Conservation (phyloP, 2,797 vertebrate species). For the Fistularia tabacaria region DNA sequence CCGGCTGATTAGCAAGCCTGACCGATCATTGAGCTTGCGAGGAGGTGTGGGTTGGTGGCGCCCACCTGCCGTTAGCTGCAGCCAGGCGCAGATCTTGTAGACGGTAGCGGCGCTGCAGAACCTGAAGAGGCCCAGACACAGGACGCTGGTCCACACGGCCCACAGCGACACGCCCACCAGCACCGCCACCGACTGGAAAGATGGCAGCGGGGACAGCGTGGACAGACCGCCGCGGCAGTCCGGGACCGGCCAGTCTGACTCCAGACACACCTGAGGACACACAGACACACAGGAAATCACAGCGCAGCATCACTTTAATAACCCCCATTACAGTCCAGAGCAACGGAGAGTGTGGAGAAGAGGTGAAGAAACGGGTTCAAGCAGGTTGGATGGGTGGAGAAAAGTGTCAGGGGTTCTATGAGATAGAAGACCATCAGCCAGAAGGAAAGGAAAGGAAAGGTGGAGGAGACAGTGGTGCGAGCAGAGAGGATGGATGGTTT, state of each 20-base stretch:
- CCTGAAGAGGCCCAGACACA: conserved; percentile 77
- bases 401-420: background rate
- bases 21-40: too few species aligned
- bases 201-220: conserved; percentile 76
- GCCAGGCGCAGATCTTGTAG: conserved; percentile 84
- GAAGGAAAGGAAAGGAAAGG: too few species aligned
- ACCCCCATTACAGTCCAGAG: too few species aligned
- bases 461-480: background rate
- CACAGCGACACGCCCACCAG: conserved; percentile 79
- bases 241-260: conserved; percentile 71
- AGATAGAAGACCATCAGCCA: too few species aligned
- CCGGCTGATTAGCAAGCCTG: background rate
- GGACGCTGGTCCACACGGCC: conserved; percentile 79
- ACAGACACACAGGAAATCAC: background rate
- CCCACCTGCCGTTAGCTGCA: conserved; percentile 80
- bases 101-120: conserved; percentile 81
- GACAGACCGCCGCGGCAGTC: conserved; percentile 76
- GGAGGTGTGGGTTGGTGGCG: too few species aligned
- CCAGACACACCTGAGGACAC: conserved; percentile 73
- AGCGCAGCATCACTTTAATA: too few species aligned
- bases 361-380: too few species aligned
- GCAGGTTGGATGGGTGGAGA: too few species aligned
- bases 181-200: conserved; percentile 80
- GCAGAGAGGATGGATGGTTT: too few species aligned
- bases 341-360: too few species aligned